Evolutionary conservation across 2,797 vertebrate genomes (phyloP), one percentile per base, ranked within the genome.

Genomic region (Trachurus trachurus): DNA sequence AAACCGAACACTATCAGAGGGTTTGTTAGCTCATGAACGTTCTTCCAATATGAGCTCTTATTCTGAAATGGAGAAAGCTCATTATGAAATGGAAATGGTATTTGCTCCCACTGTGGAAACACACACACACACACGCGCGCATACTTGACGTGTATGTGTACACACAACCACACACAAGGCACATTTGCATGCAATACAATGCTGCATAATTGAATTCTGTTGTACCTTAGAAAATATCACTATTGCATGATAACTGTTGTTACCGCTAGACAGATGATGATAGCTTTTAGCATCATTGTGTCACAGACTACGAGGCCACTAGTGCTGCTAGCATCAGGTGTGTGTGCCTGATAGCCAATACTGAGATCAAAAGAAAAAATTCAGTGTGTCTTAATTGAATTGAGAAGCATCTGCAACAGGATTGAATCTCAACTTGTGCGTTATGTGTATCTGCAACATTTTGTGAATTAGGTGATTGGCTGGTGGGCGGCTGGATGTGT

Each of bases 301-400:
- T 40, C 8, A 56, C 67, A 65, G 72, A 91, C 87, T 90, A 90
- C 89, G 73, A 84, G 84, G 76, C 87, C 84, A 77, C 85, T 84
- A 81, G 79, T 79, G 87, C 81, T 56, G 86, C 88, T 52, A 88
- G 92, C 90, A 91, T 94, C 93, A 94, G 93, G 90, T 94, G 93
- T 88, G 88, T 87, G 84, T 82, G 84, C 52, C 90, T 89, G 87
- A 92, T 90, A 84, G 85, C 86, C 90, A 92, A 91, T 92, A 87
- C 82, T 81, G 80, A 92, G 67, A 93, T 94, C 93, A 94, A 94
- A 94, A 89, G 92, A 89, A 66, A 47, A 54, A 79, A 87, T 82
- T 74, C 49, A 53, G 58, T 79, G 72, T 83, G 71, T 81, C 80
- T 92, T 93, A 91, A 93, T 93, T 94, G 92, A 89, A 93, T 80